Evolutionary conservation across 2,888 invertebrate genomes (phyloP).

Genomic region (Orthosia gracilis): DNA sequence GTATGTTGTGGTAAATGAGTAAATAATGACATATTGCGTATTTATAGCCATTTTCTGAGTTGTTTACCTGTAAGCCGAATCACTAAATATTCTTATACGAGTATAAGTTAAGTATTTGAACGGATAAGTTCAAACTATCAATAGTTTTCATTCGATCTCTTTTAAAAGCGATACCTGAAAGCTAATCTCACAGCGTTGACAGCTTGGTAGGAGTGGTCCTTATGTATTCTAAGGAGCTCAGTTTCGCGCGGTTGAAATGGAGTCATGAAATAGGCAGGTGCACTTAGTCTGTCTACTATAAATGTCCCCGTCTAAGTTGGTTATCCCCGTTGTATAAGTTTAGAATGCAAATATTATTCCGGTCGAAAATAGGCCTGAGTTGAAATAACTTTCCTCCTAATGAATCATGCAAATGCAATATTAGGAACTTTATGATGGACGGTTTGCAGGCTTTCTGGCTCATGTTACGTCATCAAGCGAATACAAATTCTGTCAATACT

Average conservation of each 20-base stretch:
- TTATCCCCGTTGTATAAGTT: constrained; percentile 25
- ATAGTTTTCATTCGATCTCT: neutral
- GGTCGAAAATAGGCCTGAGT: neutral
- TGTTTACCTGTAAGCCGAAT: constrained; percentile 25
- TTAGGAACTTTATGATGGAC: neutral
- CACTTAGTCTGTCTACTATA: constrained; percentile 30
- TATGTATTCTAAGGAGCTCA: constrained; percentile 23
- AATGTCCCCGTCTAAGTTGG: constrained; percentile 21
- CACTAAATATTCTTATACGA: neutral
- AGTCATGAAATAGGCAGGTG: constrained; percentile 22
- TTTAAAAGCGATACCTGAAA: neutral
- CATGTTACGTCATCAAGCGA: constrained; percentile 14
- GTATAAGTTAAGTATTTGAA: too few relatives aligned
- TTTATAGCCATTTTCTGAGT: constrained; percentile 31
- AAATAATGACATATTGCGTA: constrained; percentile 24
- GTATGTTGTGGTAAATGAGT: constrained; percentile 32
- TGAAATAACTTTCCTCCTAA: constrained; percentile 4
- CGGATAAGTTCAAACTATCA: neutral
- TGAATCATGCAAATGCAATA: constrained; percentile 9
- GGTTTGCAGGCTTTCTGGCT: neutral
- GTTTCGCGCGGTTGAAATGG: constrained; percentile 25
- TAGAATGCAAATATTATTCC: constrained; percentile 14
- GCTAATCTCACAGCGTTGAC: neutral
- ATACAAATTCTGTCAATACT: constrained; percentile 1
- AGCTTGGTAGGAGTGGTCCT: neutral